phyloP scores from a whole-genome alignment of 2,888 invertebrate genomes.

The Eucriotettix oculatus region DNA sequence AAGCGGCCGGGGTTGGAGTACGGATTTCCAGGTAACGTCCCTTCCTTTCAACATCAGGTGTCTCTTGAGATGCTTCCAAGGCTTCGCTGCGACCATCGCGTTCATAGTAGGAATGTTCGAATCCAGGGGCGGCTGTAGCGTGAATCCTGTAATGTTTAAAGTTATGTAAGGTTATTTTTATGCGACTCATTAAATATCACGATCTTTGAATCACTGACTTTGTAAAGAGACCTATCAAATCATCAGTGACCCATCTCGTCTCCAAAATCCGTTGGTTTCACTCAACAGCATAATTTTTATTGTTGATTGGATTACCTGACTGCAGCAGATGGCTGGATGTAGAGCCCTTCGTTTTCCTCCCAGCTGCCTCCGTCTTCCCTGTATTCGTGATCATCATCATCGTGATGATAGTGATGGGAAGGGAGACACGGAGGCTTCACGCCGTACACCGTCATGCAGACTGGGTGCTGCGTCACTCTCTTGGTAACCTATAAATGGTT shows the following conservation, averaged over 20 bases:
- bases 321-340: not conserved
- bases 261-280: too few relatives aligned
- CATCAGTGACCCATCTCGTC: too few relatives aligned
- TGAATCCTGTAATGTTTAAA: not conserved
- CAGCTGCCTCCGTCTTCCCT: not conserved
- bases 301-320: not conserved
- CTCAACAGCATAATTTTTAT: too few relatives aligned
- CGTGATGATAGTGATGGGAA: not conserved
- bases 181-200: too few relatives aligned
- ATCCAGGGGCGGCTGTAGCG: not conserved
- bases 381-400: not conserved
- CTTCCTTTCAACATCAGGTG: not conserved
- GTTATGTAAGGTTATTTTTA: not conserved
- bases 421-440: conserved; percentile 13
- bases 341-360: not conserved
- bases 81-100: not conserved
- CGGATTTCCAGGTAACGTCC: conserved; percentile 6
- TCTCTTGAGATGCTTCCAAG: not conserved
- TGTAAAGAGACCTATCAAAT: too few relatives aligned
- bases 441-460: conserved; percentile 13
- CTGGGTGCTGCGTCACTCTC: conserved; percentile 12
- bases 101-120: not conserved
- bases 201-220: too few relatives aligned
- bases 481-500: conserved; percentile 10
- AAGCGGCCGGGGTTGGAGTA: not conserved